A percentile compares a stretch with the other conserved stretches of the same genome.
These are phyloP conservation scores for Cossypha caffra DNA, from an alignment of 2,797 vertebrate species.

Conservation along the genomic window DNA sequence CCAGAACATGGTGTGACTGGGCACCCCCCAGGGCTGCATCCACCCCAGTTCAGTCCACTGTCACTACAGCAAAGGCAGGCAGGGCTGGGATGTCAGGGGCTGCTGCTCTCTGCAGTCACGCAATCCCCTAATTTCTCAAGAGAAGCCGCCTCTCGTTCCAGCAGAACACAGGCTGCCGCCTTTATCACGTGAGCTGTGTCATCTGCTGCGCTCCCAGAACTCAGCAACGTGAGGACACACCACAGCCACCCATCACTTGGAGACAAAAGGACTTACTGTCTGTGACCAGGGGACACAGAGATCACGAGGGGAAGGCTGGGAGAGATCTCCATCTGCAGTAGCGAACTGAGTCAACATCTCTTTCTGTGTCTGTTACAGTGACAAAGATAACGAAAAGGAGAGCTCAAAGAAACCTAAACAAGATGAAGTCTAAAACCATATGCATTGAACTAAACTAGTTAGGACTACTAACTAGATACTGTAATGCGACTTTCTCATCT, in stretches of 20 bases:
- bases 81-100: neutral
- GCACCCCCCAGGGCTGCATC: neutral
- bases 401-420: neutral
- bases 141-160: neutral
- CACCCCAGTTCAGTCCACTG: neutral
- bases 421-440: neutral
- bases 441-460: neutral
- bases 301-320: neutral
- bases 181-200: neutral
- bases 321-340: neutral
- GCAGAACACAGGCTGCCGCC: neutral
- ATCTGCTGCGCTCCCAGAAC: neutral
- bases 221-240: neutral
- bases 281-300: neutral
- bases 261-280: neutral
- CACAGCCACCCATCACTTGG: neutral
- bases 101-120: neutral
- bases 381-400: neutral
- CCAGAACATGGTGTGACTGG: rapidly evolving
- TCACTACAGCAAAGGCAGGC: neutral
- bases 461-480: neutral
- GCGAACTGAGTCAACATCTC: neutral
- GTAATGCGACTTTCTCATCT: neutral
- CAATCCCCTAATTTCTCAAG: neutral
- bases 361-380: neutral